Evolutionary conservation across 2,797 vertebrate genomes (phyloP).

Genomic region (Pitangus sulphuratus): DNA sequence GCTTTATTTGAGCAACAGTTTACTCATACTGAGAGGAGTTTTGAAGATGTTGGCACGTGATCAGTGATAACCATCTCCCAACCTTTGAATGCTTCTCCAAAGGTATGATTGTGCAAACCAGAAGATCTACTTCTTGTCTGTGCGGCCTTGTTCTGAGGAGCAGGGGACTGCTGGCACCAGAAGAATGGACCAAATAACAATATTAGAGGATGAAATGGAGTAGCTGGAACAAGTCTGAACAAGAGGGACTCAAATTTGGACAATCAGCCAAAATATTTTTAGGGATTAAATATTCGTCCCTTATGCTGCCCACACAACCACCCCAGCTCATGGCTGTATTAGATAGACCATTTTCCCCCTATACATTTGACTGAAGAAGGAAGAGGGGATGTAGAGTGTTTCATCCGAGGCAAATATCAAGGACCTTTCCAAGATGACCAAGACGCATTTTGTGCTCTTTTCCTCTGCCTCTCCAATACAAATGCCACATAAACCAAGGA

Average conservation of each 20-base stretch:
- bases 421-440: background rate
- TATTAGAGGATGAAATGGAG: background rate
- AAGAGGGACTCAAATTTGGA: background rate
- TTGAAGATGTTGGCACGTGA: background rate
- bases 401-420: background rate
- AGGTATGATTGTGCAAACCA: background rate
- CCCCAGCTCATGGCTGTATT: background rate
- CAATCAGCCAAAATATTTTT: background rate
- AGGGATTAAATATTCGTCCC: background rate
- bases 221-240: background rate
- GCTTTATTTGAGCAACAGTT: slow-evolving; percentile 45
- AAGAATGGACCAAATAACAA: background rate
- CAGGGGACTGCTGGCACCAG: background rate
- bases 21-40: slow-evolving; percentile 4
- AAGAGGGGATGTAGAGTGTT: background rate
- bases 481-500: background rate
- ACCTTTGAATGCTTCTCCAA: background rate
- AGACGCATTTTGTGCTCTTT: background rate
- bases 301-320: background rate
- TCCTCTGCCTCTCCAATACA: background rate
- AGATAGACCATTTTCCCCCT: background rate
- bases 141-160: background rate
- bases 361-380: background rate
- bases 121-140: background rate
- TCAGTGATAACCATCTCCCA: slow-evolving; percentile 42